A percentile compares a stretch with the other conserved stretches of the same genome.
Evolutionary conservation across 2,797 vertebrate genomes (phyloP).

Genomic region (Falco concolor): DNA sequence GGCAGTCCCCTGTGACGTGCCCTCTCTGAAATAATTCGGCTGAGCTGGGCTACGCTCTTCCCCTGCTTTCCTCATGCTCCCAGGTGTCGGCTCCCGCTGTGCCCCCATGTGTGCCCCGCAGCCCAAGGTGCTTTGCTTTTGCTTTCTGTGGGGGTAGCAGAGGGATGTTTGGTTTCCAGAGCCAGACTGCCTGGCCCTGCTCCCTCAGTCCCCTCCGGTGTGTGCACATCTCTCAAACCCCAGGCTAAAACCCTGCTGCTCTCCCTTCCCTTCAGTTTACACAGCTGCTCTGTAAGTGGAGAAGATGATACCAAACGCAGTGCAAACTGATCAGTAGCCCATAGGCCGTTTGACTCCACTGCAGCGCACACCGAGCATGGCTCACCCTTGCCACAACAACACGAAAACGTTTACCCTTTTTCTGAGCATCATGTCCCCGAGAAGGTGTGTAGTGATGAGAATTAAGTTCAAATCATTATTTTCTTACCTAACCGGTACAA

Average conservation of each 20-base stretch:
- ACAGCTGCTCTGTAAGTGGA: not conserved
- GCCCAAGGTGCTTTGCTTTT: not conserved
- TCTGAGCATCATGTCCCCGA: not conserved
- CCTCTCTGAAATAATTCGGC: not conserved
- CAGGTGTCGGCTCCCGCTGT: rapidly evolving
- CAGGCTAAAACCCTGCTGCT: not conserved
- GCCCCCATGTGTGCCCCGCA: rapidly evolving
- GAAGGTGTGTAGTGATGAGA: not conserved
- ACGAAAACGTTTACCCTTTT: not conserved
- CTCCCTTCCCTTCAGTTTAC: not conserved
- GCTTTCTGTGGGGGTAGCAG: not conserved
- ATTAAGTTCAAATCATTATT: not conserved
- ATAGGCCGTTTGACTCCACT: not conserved
- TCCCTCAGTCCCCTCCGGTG: not conserved
- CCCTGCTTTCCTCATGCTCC: not conserved
- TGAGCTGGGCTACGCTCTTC: rapidly evolving
- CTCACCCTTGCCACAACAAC: not conserved
- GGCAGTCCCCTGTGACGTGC: rapidly evolving
- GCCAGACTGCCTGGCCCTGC: not conserved
- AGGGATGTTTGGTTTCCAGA: not conserved
- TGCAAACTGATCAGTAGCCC: not conserved
- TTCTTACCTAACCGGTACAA: not conserved
- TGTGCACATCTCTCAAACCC: not conserved
- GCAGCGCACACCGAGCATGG: not conserved
- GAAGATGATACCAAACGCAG: not conserved